Evolutionary conservation across 1,140 invertebrate genomes (phyloP).

Genomic region (Drosophila neocordata): DNA sequence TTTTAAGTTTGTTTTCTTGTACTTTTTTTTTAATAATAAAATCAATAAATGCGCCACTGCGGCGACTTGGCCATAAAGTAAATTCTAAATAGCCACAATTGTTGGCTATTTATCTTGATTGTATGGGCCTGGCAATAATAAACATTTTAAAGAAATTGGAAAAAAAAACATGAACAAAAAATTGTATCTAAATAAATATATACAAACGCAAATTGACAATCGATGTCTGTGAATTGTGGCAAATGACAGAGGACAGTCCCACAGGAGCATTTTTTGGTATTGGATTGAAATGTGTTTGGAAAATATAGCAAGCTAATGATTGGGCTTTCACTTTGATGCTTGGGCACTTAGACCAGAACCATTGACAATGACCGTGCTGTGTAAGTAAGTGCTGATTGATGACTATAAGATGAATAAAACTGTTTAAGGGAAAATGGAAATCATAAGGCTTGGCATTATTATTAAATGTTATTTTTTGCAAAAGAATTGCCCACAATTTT

Average conservation of each 20-base stretch:
- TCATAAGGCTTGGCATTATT: neutral
- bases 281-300: constrained; percentile 40
- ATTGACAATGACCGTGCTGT: constrained; percentile 47
- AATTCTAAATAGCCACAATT: constrained; percentile 64
- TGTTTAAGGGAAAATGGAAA: neutral
- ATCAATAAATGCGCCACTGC: constrained; percentile 70
- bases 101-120: constrained; percentile 77
- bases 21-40: constrained; percentile 67
- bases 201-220: constrained; percentile 42
- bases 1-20: constrained; percentile 35
- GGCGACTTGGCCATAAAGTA: constrained; percentile 68
- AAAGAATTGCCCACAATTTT: neutral
- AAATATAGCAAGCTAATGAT: constrained; percentile 51
- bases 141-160: constrained; percentile 62
- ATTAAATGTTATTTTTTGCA: no score
- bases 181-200: constrained; percentile 7
- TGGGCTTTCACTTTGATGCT: constrained; percentile 23
- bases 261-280: neutral
- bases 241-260: neutral
- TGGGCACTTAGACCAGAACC: constrained; percentile 35
- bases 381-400: constrained; percentile 35
- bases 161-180: constrained; percentile 4
- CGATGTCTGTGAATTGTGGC: constrained; percentile 31
- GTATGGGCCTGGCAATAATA: constrained; percentile 52
- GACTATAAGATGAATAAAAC: constrained; percentile 33